Percentiles rank a stretch among this genome's conserved stretches.
Evolutionary conservation across 2,888 invertebrate genomes (phyloP).

Genomic region (Campoletis raptor): DNA sequence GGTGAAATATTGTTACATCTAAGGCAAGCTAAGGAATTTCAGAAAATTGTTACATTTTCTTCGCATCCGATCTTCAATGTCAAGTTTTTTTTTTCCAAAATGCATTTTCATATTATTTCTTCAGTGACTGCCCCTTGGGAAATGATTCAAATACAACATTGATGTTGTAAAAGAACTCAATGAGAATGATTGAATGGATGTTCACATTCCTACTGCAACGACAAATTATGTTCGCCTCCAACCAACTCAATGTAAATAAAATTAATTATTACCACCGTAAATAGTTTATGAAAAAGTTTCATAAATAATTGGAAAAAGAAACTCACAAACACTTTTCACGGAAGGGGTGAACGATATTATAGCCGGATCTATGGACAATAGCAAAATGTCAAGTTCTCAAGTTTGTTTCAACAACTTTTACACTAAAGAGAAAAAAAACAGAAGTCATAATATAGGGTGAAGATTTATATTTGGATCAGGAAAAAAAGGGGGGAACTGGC

Average conservation of each 20-base stretch:
- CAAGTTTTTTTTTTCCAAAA: not conserved
- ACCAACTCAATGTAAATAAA: conserved; percentile 2
- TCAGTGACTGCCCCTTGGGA: not conserved
- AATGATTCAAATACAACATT: not conserved
- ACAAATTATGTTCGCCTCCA: not conserved
- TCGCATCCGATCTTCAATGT: not conserved
- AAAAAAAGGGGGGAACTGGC: not conserved
- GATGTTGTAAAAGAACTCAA: not conserved
- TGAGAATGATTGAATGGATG: not conserved
- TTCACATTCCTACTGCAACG: not conserved
- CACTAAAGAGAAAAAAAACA: not conserved
- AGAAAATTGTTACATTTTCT: conserved; percentile 18
- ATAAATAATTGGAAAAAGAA: not conserved
- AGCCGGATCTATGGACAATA: not conserved
- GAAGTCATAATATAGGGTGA: not conserved
- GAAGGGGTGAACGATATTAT: not conserved
- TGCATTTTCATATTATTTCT: not conserved
- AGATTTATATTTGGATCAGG: conserved; percentile 1
- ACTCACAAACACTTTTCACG: not conserved
- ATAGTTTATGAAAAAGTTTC: not conserved
- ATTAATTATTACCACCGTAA: not conserved
- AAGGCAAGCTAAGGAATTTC: not conserved
- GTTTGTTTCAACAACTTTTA: not conserved
- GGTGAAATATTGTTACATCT: conserved; percentile 20
- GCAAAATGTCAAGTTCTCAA: not conserved